These are phyloP conservation scores for Lepilemur septentrionalis DNA, from an alignment of 2,797 vertebrate species.

Conservation along the genomic window DNA sequence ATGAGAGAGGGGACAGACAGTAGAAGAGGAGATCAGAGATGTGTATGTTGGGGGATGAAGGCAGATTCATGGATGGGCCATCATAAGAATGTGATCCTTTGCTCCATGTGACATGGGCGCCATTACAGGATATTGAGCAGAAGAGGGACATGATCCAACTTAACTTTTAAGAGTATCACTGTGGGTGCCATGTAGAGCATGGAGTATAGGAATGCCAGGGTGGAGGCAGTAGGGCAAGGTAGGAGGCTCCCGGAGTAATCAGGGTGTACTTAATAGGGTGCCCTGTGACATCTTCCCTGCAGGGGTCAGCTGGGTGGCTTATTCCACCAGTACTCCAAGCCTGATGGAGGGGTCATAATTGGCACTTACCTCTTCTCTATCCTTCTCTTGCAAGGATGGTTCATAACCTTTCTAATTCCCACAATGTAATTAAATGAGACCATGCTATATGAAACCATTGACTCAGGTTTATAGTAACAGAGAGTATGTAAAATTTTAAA, in stretches of 20 bases:
- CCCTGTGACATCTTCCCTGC: no score
- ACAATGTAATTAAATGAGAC: not conserved
- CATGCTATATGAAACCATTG: not conserved
- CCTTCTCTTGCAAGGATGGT: not conserved
- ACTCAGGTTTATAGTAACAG: not conserved
- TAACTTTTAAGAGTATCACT: not conserved
- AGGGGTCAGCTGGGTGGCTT: no score
- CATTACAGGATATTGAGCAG: not conserved
- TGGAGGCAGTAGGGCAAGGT: not conserved
- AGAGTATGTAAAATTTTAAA: not conserved
- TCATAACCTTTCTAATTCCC: not conserved
- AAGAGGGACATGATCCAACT: not conserved
- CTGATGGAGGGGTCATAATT: not conserved
- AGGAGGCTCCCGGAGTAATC: rapidly evolving
- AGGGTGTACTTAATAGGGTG: no score
- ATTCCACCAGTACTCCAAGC: not conserved
- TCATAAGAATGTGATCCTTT: not conserved
- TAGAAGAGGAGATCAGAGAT: not conserved
- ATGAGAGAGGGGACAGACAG: rapidly evolving
- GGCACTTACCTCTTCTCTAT: not conserved
- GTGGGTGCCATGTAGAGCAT: not conserved
- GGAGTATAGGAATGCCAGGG: no score
- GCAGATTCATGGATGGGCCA: not conserved
- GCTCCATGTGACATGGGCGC: no score
- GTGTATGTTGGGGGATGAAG: no score